Evolutionary conservation across 2,797 vertebrate genomes (phyloP), one percentile per base, ranked within the genome.

Genomic region (Hyperoplus immaculatus): DNA sequence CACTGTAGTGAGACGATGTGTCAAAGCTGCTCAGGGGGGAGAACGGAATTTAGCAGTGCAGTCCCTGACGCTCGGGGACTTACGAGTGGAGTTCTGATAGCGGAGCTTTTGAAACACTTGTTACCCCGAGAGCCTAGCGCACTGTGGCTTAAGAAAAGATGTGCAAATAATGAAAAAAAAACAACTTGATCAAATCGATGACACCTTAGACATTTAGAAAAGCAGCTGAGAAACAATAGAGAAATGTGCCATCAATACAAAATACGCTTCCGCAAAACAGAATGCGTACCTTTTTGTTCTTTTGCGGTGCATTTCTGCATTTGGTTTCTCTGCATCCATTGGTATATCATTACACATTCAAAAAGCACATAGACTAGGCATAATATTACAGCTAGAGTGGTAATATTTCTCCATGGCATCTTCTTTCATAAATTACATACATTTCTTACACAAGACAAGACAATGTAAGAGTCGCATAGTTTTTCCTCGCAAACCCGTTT

Each of bases 81-180:
- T 29, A 8, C 50, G 72, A 47, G 4, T 45, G 39, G 15, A 69
- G 60, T 74, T 75, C 73, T 71, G 41, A 47, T 2, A 56, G 69
- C 8, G 2, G 10, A 8, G 50, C 36, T n/a, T 64, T 67, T 46
- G 46, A 78, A 65, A 50, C 43, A n/a, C n/a, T 15, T n/a, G 6
- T 41, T 47, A 63, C 57, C 54, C 45, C 39, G 63, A 54, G 64
- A 49, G 38, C 36, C 46, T 5, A 3, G n/a, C 9, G 13, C 14
- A 2, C 39, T n/a, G 43, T 5, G 6, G 8, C 18, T 58, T 49
- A 14, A 36, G 8, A 29, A 56, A 36, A 50, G 3, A 16, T 0
- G 10, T 18, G 11, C 53, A 64, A 50, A 55, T 8, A 29, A 6
- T 45, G 6, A 16, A 54, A 60, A 51, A 41, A 53, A 62, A 63